phyloP scores from a whole-genome alignment of 2,888 invertebrate genomes.

The Congeria kusceri region DNA sequence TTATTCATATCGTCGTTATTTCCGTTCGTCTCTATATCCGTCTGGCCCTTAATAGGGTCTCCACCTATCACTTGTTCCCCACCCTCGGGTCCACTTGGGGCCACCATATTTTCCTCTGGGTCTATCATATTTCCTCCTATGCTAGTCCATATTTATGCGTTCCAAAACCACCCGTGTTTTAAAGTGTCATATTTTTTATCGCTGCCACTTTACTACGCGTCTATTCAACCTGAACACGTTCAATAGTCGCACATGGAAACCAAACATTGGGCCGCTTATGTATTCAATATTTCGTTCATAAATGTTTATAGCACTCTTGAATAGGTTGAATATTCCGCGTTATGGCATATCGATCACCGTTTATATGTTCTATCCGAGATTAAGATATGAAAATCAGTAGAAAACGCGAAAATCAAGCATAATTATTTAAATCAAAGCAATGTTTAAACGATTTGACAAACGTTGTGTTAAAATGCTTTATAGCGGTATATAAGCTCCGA shows the following conservation, averaged over 20 bases:
- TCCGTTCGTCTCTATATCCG: conserved; percentile 2
- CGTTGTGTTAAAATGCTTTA: no score
- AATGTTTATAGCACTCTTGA: conserved; percentile 27
- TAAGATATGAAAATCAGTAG: no score
- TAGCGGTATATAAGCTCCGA: background rate
- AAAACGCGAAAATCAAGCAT: no score
- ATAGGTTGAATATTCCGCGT: background rate
- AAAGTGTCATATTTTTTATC: conserved; percentile 31
- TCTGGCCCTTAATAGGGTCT: conserved; percentile 8
- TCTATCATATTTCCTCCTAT: conserved; percentile 35
- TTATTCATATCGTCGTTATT: conserved; percentile 40
- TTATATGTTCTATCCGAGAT: no score
- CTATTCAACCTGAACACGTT: conserved; percentile 52
- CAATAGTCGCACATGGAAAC: conserved; percentile 73
- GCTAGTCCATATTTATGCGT: conserved; percentile 31
- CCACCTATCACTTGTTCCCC: conserved; percentile 12
- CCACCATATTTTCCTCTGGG: conserved; percentile 2
- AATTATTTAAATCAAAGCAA: no score
- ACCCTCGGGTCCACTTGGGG: conserved; percentile 29
- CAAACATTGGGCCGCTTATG: conserved; percentile 71
- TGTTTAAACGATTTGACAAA: no score
- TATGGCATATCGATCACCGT: no score
- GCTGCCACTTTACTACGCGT: conserved; percentile 32
- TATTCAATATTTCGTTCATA: conserved; percentile 30
- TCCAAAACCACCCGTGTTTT: conserved; percentile 13